Percentiles rank a stretch among this genome's conserved stretches.
Evolutionary conservation across 2,113 vertebrate species (phyloP).

Genomic region (Naja naja): DNA sequence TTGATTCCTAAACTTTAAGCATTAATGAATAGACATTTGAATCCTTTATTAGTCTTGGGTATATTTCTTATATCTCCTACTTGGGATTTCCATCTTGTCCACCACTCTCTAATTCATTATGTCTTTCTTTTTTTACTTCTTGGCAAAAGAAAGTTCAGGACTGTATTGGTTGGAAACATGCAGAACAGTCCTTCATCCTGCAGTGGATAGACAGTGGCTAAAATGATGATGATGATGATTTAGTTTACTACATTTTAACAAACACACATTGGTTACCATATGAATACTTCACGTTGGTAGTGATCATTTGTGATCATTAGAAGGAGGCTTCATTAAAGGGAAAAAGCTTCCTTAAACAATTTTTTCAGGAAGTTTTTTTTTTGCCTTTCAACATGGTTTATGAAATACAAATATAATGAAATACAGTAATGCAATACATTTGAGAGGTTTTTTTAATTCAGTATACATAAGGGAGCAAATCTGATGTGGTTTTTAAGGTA

Average conservation of each 20-base stretch:
- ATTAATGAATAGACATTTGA: too few species aligned
- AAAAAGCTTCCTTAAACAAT: not conserved
- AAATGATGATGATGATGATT: not conserved
- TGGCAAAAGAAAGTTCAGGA: not conserved
- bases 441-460: not conserved
- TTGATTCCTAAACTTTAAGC: too few species aligned
- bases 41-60: too few species aligned
- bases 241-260: not conserved
- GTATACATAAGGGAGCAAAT: not conserved
- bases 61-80: too few species aligned
- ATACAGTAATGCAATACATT: not conserved
- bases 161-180: too few species aligned
- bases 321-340: not conserved
- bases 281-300: not conserved
- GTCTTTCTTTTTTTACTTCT: too few species aligned
- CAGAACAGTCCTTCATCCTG: too few species aligned
- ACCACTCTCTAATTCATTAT: too few species aligned
- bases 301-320: not conserved
- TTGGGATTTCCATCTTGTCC: too few species aligned
- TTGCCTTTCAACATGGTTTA: not conserved
- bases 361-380: not conserved
- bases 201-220: too few species aligned
- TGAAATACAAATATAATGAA: not conserved
- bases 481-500: not conserved
- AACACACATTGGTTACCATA: not conserved